Base-by-base conservation (phyloP, 1,140 invertebrate species). In the Drosophila nebulosa region DNA sequence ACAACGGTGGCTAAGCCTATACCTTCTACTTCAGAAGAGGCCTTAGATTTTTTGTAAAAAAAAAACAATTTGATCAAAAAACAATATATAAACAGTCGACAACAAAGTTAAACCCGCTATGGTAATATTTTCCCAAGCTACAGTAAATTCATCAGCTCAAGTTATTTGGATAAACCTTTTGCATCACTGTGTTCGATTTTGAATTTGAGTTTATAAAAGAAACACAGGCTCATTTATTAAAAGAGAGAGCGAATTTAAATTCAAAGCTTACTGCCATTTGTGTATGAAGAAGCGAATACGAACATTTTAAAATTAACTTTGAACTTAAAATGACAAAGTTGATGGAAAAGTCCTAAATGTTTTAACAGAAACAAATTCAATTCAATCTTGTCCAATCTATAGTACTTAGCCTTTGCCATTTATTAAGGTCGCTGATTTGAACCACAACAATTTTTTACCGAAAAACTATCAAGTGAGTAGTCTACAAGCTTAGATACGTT, bases 261-360 rank as follows among this genome's bases (percentile, higher is more conserved):
- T 18, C 22, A 42, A 42, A 16, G 39, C n/a, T n/a, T n/a, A n/a
- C n/a, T n/a, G n/a, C n/a, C n/a, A n/a, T n/a, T n/a, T n/a, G 39
- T 14, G n/a, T 36, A 36, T 52, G 4, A 30, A 68, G 36, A 55
- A 62, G 10, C 56, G n/a, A 30, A 6, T 57, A 67, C 24, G 39
- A 9, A 4, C 4, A 67, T 52, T 52, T 60, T 42, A 6, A 46
- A 39, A 12, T 1, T 18, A 35, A 57, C 18, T 56, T 57, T 57
- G 26, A 30, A 32, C 52, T 30, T 3, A 27, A 56, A 64, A 56
- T 65, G 16, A 65, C 52, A 57, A 57, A 65, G 57, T 65, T 57
- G 39, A 65, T 14, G 63, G 63, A 24, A 57, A 65, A 57, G 63
- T 58, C 9, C 55, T 65, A 9, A 65, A 51, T 58, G 57, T 58